Evolutionary conservation across 1,140 invertebrate genomes (phyloP), one percentile per base, ranked within the genome.

Genomic region (Monochamus saltuarius): DNA sequence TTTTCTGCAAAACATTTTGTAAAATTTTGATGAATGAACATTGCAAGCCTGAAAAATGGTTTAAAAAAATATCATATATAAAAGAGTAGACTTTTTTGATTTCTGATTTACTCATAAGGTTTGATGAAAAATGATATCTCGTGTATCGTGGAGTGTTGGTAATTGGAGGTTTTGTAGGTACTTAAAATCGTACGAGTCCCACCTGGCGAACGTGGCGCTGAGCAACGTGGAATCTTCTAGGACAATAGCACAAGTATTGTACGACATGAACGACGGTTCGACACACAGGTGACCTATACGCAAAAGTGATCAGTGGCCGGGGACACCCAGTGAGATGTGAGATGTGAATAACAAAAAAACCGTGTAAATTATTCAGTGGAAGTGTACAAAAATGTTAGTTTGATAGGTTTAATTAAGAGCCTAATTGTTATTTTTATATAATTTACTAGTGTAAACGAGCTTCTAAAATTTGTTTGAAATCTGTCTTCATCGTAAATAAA

Each of bases 221-320:
- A 97, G 94, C 77, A 93, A 91, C 70, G 90, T 97, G 40, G 97
- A 99, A 80, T 94, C 94, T 35, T 95, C 94, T 34, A 85, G 91
- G 69, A 97, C 96, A 51, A 90, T 99, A 67, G 89, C 94, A 46
- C 95, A 98, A 83, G 92, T 98, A 65, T 82, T 99, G 10, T 95
- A 89, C 77, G 92, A 95, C 72, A 87, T 95, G 86, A 91, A 90
- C 70, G 83, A 84, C 38, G 65, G 68, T 22, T 64, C 72, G 59
- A 74, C 68, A 57, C 72, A 69, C 52, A 75, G 75, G 75, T 77
- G 75, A 77, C 75, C 70, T 60, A 62, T 51, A 69, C 67, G 60
- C 35, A 14, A 59, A 36, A 63, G 61, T 63, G 61, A 59, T 29
- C 62, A 49, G 56, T 58, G 19, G 49, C 45, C 47, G 54, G 52